These are phyloP conservation scores for Drosophila tropicalis DNA, from an alignment of 1,140 invertebrate species.

Conservation along the genomic window DNA sequence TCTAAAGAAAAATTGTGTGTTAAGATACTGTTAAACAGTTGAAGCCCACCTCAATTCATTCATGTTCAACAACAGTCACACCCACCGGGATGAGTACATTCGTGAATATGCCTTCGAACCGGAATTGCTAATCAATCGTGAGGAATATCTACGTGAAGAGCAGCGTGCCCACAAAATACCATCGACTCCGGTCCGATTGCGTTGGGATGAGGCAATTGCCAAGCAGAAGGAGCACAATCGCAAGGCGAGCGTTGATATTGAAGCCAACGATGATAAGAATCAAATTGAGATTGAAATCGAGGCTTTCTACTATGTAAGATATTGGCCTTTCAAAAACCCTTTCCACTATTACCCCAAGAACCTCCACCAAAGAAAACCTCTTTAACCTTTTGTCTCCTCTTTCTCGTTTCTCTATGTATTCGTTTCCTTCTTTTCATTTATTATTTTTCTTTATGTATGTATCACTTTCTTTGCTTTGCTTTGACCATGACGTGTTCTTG, in stretches of 20 bases:
- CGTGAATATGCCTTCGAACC: conserved; percentile 82
- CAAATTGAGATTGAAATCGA: conserved; percentile 81
- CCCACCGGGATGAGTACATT: conserved; percentile 79
- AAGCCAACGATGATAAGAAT: conserved; percentile 67
- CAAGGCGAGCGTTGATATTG: conserved; percentile 51
- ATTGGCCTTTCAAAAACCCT: conserved; percentile 5
- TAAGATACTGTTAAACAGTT: conserved; percentile 10
- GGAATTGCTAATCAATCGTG: conserved; percentile 79
- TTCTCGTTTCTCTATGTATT: not conserved
- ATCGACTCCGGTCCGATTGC: conserved; percentile 65
- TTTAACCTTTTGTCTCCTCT: too few species aligned
- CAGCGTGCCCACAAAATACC: conserved; percentile 50
- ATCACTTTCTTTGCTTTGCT: not conserved
- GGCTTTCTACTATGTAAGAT: conserved; percentile 82
- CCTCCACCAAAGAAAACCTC: too few species aligned
- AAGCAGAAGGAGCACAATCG: conserved; percentile 70
- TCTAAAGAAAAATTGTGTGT: conserved; percentile 25
- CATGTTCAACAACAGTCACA: conserved; percentile 77
- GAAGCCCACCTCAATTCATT: conserved; percentile 24
- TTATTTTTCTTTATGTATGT: not conserved
- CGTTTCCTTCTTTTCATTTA: not conserved
- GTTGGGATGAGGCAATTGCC: conserved; percentile 75
- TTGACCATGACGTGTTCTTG: conserved; percentile 1
- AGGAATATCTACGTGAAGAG: conserved; percentile 77
- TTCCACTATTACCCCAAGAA: not conserved